Evolutionary conservation across 1,140 invertebrate species (phyloP), one percentile per base, ranked within the genome.

Genomic region (Gryon sp.): DNA sequence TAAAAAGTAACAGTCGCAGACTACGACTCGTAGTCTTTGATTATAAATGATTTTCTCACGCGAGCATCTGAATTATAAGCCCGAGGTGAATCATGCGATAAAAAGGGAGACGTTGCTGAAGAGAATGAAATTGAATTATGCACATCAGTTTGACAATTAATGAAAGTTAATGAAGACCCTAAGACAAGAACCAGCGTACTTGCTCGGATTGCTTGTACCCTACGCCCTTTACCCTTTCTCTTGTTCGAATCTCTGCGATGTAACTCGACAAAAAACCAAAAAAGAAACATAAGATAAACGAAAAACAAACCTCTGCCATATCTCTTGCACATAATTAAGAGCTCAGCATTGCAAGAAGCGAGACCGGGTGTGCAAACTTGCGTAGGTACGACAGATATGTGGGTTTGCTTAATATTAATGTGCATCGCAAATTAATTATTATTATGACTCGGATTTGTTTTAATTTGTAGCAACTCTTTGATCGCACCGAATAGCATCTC

Each of bases 271-370:
- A n/a, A n/a, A n/a, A n/a, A n/a, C n/a, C n/a, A n/a, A n/a, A n/a
- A n/a, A n/a, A n/a, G n/a, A n/a, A n/a, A n/a, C n/a, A n/a, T n/a
- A n/a, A n/a, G n/a, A n/a, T n/a, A n/a, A n/a, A n/a, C 7, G 19
- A 28, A 63, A 59, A 63, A 22, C 48, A 48, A 43, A 46, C 65
- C 78, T 79, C 82, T n/a, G n/a, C n/a, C 82, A 84, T 87, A 87
- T 86, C 72, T 89, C 85, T 87, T 81, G 36, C 50, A 16, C 50
- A 79, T 88, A 89, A 89, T 89, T 89, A 86, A 89, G 87, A 87
- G 85, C 87, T 89, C 85, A 88, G 84, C n/a, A 69, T 72, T 74
- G 78, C 70, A 62, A 50, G 20, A 55, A 53, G 53, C 26, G 28
- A 41, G 60, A 30, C 41, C 63, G 36, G 52, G 52, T 65, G 46